phyloP scores from a whole-genome alignment of 53 echinoderm and acorn worm genomes.

The Luidia sarsii region DNA sequence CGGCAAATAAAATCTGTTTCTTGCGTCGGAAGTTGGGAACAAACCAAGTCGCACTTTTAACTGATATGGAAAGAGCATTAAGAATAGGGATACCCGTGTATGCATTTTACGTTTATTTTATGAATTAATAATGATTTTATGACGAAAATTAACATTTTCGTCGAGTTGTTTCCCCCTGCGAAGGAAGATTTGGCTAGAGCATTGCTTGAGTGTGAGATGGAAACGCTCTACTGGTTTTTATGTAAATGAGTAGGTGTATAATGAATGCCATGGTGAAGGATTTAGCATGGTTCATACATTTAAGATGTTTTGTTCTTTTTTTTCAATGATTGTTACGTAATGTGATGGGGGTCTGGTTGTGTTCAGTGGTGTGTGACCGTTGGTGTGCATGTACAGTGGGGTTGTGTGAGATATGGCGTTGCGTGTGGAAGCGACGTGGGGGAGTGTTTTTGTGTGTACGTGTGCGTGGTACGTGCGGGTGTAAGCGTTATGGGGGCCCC shows the following conservation, averaged over 20 bases:
- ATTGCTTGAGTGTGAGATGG: too few relatives aligned
- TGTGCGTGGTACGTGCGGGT: constrained; percentile 30
- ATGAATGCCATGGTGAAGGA: too few relatives aligned
- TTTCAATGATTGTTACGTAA: constrained; percentile 29
- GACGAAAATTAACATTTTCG: constrained; percentile 6
- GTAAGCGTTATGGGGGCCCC: constrained; percentile 8
- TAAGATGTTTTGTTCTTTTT: too few relatives aligned
- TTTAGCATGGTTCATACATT: too few relatives aligned
- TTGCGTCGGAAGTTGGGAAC: constrained; percentile 13
- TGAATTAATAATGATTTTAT: constrained; percentile 3
- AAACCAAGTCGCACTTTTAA: not conserved
- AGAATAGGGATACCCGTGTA: not conserved
- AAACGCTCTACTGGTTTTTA: too few relatives aligned
- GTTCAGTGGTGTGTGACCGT: not conserved
- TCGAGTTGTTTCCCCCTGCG: too few relatives aligned
- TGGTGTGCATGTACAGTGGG: constrained; percentile 46
- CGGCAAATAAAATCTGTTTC: not conserved
- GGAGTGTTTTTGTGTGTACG: constrained; percentile 45
- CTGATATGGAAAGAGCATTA: not conserved
- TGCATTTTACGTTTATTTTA: not conserved
- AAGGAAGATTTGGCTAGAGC: too few relatives aligned
- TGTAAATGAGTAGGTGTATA: too few relatives aligned
- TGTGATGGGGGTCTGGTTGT: not conserved
- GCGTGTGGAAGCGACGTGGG: constrained; percentile 11
- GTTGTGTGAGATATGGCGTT: constrained; percentile 9